Evolutionary conservation across 2,888 invertebrate species (phyloP), one percentile per base, ranked within the genome.

Genomic region (Deilephila elpenor): DNA sequence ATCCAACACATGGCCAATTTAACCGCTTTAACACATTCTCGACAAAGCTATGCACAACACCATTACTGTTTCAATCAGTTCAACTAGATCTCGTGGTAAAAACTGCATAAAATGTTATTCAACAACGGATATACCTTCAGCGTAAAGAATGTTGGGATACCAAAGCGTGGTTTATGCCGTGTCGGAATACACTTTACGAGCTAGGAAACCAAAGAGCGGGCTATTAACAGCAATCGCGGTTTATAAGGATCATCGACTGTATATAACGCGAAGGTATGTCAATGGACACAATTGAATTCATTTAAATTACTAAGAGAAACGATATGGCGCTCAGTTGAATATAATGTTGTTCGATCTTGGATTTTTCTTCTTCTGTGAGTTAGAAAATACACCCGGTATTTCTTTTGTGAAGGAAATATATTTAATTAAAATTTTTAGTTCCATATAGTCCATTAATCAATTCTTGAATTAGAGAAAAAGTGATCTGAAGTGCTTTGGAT

Each of bases 181-280:
- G 56, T 72, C 72, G 72, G 37, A 67, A 19, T 17, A 56, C 64
- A 77, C 72, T 85, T 85, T 87, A 87, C 78, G 83, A 80, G 76
- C 77, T 78, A 72, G 78, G 80, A 80, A 82, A 79, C 80, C 82
- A 80, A 83, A 79, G 80, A 83, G 87, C 84, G 81, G 77, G 60
- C 74, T 80, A 83, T 80, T 85, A 87, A 84, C 81, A 83, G 82
- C 79, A 83, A 83, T 78, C 79, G 81, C 83, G n/a, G 80, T 75
- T 77, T 76, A 84, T 84, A 82, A 84, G 82, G 79, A 75, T 75
- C 51, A 75, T 80, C 75, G 78, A 78, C 77, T 78, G 80, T 84
- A 84, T 84, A 82, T 83, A 56, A 59, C 82, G 79, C 74, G 74
- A 53, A 44, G 77, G 75, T 77, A 76, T 80, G 75, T 82, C 82